Conservation (phyloP, 2,797 vertebrate species). For the Gallinago stenura region DNA sequence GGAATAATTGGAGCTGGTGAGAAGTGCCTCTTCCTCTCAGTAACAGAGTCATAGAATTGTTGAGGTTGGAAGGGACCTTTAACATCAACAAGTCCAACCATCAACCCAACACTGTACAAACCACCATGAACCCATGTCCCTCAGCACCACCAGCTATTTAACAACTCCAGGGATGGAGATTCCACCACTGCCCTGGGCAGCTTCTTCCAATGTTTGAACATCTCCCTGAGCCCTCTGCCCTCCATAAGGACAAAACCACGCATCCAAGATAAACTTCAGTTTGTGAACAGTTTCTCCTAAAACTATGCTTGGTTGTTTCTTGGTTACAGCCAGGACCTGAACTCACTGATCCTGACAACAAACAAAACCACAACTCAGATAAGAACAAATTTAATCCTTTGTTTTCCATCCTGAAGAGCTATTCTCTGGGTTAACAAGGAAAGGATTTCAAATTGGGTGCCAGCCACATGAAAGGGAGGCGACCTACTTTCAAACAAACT, state of each 20-base stretch:
- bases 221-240: background rate
- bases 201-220: too few relatives aligned
- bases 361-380: background rate
- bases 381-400: background rate
- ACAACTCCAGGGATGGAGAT: too few relatives aligned
- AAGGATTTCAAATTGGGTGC: background rate
- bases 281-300: background rate
- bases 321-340: background rate
- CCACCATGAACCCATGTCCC: too few relatives aligned
- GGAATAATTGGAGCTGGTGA: background rate
- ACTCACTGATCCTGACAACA: background rate
- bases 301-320: background rate
- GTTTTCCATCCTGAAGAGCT: background rate
- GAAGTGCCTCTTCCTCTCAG: background rate
- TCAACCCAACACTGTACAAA: too few relatives aligned
- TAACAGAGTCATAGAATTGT: too few relatives aligned
- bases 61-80: too few relatives aligned
- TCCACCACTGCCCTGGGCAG: too few relatives aligned
- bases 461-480: background rate
- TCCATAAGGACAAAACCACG: background rate
- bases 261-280: background rate
- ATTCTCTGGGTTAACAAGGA: background rate
- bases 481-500: background rate
- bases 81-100: too few relatives aligned
- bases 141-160: too few relatives aligned